Evolutionary conservation across 2,888 invertebrate species (phyloP), one percentile per base, ranked within the genome.

Genomic region (Branchellion lobata): DNA sequence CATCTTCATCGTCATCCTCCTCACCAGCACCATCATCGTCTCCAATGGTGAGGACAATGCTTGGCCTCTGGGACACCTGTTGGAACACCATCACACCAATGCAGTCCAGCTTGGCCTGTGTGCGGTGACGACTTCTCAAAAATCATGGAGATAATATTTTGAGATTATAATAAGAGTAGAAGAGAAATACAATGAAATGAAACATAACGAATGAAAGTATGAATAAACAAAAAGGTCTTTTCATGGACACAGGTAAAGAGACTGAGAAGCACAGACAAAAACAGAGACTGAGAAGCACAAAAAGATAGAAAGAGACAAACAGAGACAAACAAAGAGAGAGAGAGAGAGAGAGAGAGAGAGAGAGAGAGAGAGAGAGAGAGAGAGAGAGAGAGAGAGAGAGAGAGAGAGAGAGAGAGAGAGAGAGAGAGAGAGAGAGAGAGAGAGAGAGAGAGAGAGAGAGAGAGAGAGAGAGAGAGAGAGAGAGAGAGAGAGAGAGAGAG

Each of bases 401-500:
- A 71, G 81, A 53, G 81, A 81, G 57, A 74, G 81, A 79, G 80
- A 74, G 57, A 1, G 51, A 24, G 31, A 77, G 68, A 47, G 31
- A 57, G 33, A 53, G 51, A 76, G 65, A 47, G 31, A 47, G 76
- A 77, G 40, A n/a, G 33, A 68, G 61, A 77, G 33, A 29, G 31
- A 51, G 34, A 73, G 65, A 51, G 40, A 69, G 47, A 33, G 72
- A 31, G 57, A 27, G 72, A 71, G 77, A 72, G 61, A 71, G 69
- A 81, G 33, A 27, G 73, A 79, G 75, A 80, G 51, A 47, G 51
- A 53, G 78, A 73, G 65, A 74, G 65, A 80, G 69, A 81, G 31
- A 71, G 73, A 53, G 75, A 69, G 80, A 80, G 33, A 24, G 73
- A 34, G 73, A 73, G 73, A 73, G 73, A 73, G 36, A 11, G 73